Evolutionary conservation across 2,797 vertebrate species (phyloP).

Genomic region (Eremophila alpestris): DNA sequence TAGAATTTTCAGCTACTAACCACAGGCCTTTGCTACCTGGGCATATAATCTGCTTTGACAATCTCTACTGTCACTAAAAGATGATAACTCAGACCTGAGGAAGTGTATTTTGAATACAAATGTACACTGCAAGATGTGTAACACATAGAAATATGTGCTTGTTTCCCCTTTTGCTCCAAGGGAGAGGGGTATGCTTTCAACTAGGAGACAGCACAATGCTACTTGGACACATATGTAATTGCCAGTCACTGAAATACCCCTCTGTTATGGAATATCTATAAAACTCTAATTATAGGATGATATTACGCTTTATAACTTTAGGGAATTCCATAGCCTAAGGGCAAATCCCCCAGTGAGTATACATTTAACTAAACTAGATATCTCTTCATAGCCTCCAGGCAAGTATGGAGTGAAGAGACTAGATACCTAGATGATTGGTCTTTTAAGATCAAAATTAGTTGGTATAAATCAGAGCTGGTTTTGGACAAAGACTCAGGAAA

Average conservation of each 20-base stretch:
- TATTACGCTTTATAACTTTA: background rate
- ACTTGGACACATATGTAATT: background rate
- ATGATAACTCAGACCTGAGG: background rate
- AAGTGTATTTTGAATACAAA: background rate
- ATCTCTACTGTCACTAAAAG: background rate
- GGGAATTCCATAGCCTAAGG: conserved; percentile 3
- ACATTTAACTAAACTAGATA: background rate
- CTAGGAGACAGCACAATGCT: background rate
- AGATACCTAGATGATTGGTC: background rate
- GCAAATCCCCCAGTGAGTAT: background rate
- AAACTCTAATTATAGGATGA: background rate
- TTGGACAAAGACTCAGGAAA: background rate
- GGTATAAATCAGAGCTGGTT: background rate
- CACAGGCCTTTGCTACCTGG: background rate
- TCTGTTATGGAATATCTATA: background rate
- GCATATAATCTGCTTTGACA: background rate
- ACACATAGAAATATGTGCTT: background rate
- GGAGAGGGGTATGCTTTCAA: background rate
- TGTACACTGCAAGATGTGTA: background rate
- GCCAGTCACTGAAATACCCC: background rate
- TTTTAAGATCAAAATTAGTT: background rate
- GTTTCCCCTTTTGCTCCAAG: background rate
- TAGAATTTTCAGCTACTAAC: background rate
- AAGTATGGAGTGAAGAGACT: background rate
- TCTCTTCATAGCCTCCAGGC: background rate